Evolutionary conservation across 2,797 vertebrate species (phyloP).

Genomic region (Fistularia tabacaria): DNA sequence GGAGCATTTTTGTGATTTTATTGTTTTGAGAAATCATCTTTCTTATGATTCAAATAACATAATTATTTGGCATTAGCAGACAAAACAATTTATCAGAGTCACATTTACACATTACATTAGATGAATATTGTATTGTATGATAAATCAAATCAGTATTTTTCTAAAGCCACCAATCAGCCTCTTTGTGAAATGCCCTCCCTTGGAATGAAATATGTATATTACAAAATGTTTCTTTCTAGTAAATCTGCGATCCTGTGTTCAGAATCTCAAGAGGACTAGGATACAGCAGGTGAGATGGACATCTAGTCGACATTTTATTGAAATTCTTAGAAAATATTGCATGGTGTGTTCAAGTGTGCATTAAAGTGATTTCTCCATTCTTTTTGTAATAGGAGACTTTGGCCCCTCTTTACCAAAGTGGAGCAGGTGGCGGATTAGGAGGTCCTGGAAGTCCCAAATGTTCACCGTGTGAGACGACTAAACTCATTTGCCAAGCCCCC

Average conservation of each 20-base stretch:
- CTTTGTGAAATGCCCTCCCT: not conserved
- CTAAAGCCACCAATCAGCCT: not conserved
- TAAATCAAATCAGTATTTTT: no score
- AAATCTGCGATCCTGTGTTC: constrained; percentile 77
- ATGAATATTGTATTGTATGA: no score
- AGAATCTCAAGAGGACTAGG: constrained; percentile 78
- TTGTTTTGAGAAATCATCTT: no score
- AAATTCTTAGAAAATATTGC: not conserved
- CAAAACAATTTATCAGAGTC: no score
- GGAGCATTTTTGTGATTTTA: no score
- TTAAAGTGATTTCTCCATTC: not conserved
- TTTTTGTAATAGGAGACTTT: constrained; percentile 68
- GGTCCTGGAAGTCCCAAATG: constrained; percentile 50
- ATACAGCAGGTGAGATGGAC: constrained; percentile 73
- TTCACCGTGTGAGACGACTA: constrained; percentile 64
- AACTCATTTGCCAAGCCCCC: constrained; percentile 63
- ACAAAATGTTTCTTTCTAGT: constrained; percentile 53
- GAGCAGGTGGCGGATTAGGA: constrained; percentile 32
- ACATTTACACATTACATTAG: no score
- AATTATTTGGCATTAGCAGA: no score
- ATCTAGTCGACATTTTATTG: not conserved
- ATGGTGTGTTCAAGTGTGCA: not conserved
- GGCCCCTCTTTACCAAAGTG: constrained; percentile 70
- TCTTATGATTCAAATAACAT: no score
- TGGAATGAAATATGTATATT: not conserved